A percentile compares a stretch with the other conserved stretches of the same genome.
Evolutionary conservation across 2,113 vertebrate species (phyloP).

Genomic region (Orthonyx spaldingii): DNA sequence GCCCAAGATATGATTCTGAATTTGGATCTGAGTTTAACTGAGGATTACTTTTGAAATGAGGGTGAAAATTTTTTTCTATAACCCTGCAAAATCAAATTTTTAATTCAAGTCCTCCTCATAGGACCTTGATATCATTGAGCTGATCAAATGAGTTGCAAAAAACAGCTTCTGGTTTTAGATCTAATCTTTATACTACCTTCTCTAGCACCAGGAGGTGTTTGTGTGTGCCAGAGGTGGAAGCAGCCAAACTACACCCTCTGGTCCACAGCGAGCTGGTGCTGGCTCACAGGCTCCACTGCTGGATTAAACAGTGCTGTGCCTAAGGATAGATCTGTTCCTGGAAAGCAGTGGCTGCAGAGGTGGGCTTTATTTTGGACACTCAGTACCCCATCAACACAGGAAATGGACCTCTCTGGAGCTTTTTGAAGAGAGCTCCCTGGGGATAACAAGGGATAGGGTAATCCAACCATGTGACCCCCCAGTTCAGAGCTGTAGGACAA

Average conservation of each 20-base stretch:
- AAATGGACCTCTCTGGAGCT: rapidly evolving
- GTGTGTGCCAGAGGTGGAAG: neutral
- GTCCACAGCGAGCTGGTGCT: neutral
- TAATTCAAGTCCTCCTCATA: neutral
- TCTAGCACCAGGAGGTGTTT: neutral
- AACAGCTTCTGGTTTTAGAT: neutral
- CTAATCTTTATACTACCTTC: neutral
- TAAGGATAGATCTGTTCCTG: neutral
- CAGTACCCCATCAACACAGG: rapidly evolving
- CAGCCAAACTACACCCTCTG: neutral
- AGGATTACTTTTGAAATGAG: neutral
- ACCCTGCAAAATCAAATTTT: neutral
- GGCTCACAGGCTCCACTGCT: neutral
- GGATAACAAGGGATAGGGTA: neutral
- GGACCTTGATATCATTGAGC: neutral
- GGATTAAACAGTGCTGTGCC: neutral
- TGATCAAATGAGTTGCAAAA: neutral
- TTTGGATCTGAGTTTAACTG: neutral
- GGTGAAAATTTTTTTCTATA: neutral
- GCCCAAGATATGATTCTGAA: neutral
- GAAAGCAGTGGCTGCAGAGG: neutral
- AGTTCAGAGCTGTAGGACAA: neutral
- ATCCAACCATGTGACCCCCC: neutral
- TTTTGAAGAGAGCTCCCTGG: neutral
- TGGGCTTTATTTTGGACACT: neutral